These are phyloP conservation scores for Podarcis raffonei DNA, from an alignment of 2,113 vertebrate genomes.

Conservation along the genomic window DNA sequence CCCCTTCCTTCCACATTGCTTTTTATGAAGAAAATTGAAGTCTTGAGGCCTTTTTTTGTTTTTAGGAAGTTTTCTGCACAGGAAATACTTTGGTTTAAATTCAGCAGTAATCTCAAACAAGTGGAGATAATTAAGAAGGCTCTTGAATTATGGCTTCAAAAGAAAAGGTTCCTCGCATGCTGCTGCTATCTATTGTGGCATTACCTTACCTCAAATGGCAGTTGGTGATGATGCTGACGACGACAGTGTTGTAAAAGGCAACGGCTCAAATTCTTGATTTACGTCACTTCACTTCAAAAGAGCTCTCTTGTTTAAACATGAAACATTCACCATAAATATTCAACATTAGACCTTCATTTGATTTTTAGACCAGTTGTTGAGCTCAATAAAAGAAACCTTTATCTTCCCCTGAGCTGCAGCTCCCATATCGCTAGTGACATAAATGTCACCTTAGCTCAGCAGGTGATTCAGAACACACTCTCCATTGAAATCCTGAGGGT, in stretches of 20 bases:
- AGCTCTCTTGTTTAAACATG: conserved; percentile 28
- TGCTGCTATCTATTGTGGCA: background rate
- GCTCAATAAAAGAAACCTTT: background rate
- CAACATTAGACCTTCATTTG: conserved; percentile 26
- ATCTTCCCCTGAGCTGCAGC: conserved; percentile 2
- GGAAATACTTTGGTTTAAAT: conserved; percentile 48
- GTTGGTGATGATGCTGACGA: background rate
- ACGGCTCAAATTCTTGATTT: conserved; percentile 7
- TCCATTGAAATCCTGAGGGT: conserved; percentile 8
- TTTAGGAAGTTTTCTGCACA: conserved; percentile 22
- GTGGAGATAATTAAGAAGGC: conserved; percentile 39
- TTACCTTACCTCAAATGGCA: background rate
- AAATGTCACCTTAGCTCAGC: conserved; percentile 34
- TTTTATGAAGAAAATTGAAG: conserved; percentile 8
- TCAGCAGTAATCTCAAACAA: conserved; percentile 49
- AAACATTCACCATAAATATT: conserved; percentile 23
- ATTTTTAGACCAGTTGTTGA: conserved; percentile 7
- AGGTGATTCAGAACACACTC: conserved; percentile 37
- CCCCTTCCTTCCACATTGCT: conserved; percentile 32
- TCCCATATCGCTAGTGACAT: conserved; percentile 19
- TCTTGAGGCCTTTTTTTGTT: conserved; percentile 23
- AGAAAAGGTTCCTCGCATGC: conserved; percentile 1
- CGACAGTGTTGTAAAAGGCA: background rate
- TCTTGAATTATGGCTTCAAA: background rate
- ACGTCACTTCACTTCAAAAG: conserved; percentile 15